Evolutionary conservation across 2,113 vertebrate species (phyloP).

Genomic region (Lipotes vexillifer): DNA sequence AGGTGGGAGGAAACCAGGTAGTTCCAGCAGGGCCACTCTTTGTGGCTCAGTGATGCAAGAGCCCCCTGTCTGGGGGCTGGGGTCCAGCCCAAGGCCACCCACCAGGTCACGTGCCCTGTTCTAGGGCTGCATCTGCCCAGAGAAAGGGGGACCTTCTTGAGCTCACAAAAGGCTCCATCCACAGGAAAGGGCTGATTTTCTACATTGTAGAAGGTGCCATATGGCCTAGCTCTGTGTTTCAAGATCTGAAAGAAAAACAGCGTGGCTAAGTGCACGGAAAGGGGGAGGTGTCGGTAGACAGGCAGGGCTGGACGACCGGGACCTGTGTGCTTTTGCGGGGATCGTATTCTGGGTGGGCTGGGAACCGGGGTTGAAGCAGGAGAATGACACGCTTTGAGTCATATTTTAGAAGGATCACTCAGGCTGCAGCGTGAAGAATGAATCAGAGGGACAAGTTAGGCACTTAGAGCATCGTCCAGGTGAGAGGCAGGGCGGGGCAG

Average conservation of each 20-base stretch:
- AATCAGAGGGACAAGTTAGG: not conserved
- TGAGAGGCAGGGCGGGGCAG: not conserved
- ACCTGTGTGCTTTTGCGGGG: not conserved
- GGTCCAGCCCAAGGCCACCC: not conserved
- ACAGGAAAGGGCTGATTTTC: not conserved
- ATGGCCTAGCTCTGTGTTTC: not conserved
- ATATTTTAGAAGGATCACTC: no score
- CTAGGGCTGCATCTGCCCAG: not conserved
- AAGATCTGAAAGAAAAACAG: not conserved
- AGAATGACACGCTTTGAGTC: not conserved
- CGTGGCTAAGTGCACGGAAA: rapidly evolving
- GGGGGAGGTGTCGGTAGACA: not conserved
- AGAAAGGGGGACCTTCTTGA: not conserved
- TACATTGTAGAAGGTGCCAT: not conserved
- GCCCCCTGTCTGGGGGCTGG: not conserved
- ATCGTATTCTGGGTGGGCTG: not conserved
- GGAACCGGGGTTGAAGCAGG: not conserved
- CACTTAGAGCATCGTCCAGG: rapidly evolving
- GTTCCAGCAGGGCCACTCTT: not conserved
- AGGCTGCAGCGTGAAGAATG: not conserved
- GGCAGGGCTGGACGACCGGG: not conserved
- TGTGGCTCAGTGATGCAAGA: not conserved
- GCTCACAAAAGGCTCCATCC: not conserved
- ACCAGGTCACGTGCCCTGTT: not conserved
- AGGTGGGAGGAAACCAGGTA: not conserved